Percentiles rank a stretch among this genome's conserved stretches.
Conservation (phyloP, 1,140 invertebrate genomes). For the Drosophila aff. region DNA sequence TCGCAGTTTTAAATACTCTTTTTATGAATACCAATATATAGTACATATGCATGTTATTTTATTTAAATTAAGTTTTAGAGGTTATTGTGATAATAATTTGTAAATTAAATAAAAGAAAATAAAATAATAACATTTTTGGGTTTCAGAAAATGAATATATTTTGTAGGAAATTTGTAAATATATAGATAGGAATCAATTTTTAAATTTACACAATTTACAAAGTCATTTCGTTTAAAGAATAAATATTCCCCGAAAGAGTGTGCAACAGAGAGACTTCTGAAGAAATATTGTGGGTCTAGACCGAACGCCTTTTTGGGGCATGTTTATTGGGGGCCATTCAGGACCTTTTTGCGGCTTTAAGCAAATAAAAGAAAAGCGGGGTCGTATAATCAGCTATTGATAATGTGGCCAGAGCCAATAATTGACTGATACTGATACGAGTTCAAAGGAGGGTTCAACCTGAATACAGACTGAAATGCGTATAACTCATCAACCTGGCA, state of each 20-base stretch:
- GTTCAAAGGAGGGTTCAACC: slow-evolving; percentile 31
- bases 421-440: slow-evolving; percentile 56
- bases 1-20: slow-evolving; percentile 11
- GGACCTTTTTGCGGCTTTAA: slow-evolving; percentile 74
- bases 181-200: not conserved
- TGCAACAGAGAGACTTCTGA: too few species aligned
- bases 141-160: too few species aligned
- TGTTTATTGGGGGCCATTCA: slow-evolving; percentile 46
- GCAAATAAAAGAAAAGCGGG: slow-evolving; percentile 18
- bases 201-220: not conserved
- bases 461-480: slow-evolving; percentile 2
- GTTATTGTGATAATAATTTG: not conserved
- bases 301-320: not conserved
- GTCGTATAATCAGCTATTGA: slow-evolving; percentile 67
- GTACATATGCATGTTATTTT: not conserved
- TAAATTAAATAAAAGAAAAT: too few species aligned
- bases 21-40: rapidly evolving
- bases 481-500: slow-evolving; percentile 19
- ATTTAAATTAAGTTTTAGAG: not conserved
- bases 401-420: slow-evolving; percentile 52
- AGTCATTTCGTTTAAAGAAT: not conserved
- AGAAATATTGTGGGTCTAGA: slow-evolving; percentile 29
- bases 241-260: not conserved
- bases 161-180: too few species aligned
- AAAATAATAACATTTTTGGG: too few species aligned